Evolutionary conservation across 2,888 invertebrate species (phyloP).

Genomic region (Drosophila ochracea): DNA sequence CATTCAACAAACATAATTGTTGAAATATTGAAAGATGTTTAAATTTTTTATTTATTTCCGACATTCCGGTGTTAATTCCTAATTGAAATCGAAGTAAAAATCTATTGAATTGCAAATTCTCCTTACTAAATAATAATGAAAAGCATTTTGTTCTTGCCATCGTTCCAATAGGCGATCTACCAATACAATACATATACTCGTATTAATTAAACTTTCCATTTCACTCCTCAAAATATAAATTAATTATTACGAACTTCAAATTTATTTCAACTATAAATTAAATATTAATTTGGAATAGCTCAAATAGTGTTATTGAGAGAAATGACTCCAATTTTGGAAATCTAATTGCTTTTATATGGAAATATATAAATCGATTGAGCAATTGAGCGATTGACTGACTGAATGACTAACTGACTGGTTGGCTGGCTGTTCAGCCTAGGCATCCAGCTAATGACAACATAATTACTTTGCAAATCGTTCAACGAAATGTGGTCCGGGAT

Average conservation of each 20-base stretch:
- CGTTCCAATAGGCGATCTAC: background rate
- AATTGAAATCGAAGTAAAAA: background rate
- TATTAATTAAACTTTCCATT: background rate
- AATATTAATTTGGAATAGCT: background rate
- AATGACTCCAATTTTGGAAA: background rate
- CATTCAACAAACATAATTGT: background rate
- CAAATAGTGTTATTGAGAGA: background rate
- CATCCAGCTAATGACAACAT: constrained; percentile 71
- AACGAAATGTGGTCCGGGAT: constrained; percentile 54
- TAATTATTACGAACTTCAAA: background rate
- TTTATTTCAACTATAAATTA: background rate
- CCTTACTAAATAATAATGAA: too few species aligned
- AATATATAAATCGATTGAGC: background rate
- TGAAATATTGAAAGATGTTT: background rate
- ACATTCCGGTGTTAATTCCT: background rate
- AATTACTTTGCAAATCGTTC: constrained; percentile 70
- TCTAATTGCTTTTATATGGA: background rate
- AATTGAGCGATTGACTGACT: background rate
- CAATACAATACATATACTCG: background rate
- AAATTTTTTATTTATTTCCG: background rate
- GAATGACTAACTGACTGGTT: background rate
- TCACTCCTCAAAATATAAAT: background rate
- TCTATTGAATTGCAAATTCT: background rate
- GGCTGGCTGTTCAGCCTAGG: constrained; percentile 21
- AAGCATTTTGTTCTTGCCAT: background rate